These are phyloP conservation scores for Coptodon rendalli DNA, from an alignment of 2,113 vertebrate genomes.

Conservation along the genomic window DNA sequence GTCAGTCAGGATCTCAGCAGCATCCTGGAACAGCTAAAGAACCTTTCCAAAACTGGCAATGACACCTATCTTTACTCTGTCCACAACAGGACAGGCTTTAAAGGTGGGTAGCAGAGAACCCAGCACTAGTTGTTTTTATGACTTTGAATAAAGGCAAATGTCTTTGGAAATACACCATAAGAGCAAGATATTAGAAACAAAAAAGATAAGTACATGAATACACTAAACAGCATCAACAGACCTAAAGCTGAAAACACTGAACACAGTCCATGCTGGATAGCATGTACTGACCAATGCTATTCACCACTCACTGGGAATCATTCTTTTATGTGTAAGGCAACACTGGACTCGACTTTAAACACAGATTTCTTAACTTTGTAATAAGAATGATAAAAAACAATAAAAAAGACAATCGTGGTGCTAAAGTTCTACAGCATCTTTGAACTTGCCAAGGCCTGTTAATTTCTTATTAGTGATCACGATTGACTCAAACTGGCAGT, in stretches of 20 bases:
- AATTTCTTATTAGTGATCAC: not conserved
- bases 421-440: not conserved
- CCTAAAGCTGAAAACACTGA: not conserved
- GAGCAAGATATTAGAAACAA: not conserved
- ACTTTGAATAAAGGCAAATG: not conserved
- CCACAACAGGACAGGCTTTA: not conserved
- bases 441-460: not conserved
- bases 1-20: conserved; percentile 55
- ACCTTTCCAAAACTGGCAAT: not conserved
- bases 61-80: not conserved
- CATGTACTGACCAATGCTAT: not conserved
- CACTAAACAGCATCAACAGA: not conserved
- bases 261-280: not conserved
- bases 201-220: not conserved
- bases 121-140: not conserved
- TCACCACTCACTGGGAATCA: not conserved
- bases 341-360: not conserved
- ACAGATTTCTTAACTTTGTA: not conserved
- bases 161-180: not conserved
- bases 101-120: conserved; percentile 46
- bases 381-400: not conserved
- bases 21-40: conserved; percentile 60
- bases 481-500: not conserved
- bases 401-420: not conserved
- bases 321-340: not conserved